phyloP scores from a whole-genome alignment of 2,888 invertebrate species.

The Drosophila atroscutellata region DNA sequence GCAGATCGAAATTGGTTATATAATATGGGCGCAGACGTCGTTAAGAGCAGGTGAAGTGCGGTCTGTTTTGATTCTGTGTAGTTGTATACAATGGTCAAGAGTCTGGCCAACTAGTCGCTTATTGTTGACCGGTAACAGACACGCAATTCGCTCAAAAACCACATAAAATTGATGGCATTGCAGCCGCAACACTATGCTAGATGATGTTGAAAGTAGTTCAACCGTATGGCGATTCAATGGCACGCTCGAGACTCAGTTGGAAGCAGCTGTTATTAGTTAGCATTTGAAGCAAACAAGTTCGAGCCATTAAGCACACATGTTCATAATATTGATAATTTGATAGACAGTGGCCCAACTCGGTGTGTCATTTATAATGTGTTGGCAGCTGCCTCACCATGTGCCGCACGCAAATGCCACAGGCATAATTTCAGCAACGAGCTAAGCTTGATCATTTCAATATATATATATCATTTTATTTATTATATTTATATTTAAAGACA shows the following conservation, averaged over 20 bases:
- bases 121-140: not conserved
- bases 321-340: constrained; percentile 64
- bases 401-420: constrained; percentile 7
- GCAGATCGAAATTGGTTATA: not conserved
- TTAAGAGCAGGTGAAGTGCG: not conserved
- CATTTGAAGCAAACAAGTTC: constrained; percentile 35
- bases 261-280: constrained; percentile 28
- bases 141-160: not conserved
- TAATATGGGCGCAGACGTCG: not conserved
- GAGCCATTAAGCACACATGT: constrained; percentile 55
- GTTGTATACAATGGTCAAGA: not conserved
- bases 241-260: not conserved
- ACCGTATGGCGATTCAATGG: constrained; percentile 16
- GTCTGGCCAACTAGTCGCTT: not conserved
- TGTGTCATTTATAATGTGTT: constrained; percentile 28
- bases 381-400: constrained; percentile 23
- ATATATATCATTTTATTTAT: not conserved
- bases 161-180: constrained; percentile 7
- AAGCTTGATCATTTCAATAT: constrained; percentile 32
- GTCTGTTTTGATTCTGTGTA: not conserved
- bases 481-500: not conserved
- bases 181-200: constrained; percentile 16
- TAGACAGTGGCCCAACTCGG: constrained; percentile 13
- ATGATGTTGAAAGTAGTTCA: not conserved
- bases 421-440: constrained; percentile 16